Base-by-base conservation (phyloP, 2,888 invertebrate genomes). In the Ephialtes manifestator region DNA sequence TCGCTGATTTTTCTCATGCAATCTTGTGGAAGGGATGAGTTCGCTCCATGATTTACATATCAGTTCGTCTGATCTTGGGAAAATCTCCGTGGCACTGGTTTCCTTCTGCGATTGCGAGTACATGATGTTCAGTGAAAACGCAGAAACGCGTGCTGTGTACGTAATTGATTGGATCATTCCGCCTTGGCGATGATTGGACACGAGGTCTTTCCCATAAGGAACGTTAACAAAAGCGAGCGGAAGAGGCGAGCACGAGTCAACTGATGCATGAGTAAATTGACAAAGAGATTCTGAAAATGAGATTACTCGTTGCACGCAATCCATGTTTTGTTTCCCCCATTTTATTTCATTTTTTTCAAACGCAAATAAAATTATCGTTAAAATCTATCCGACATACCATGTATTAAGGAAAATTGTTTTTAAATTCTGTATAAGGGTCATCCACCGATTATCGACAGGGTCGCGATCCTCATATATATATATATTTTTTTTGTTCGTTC, bases 111-210 rank as follows among this genome's bases (percentile, higher is more conserved):
- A 86, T 87, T 72, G 83, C 87, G 89, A 86, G 84, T 74, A 71
- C 81, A 80, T 82, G 85, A 87, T 89, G 88, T 86, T 87, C 79
- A 86, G 84, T 83, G 89, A 87, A 88, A 90, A 39, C 39, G 65
- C 65, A 43, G 65, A 65, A 90, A 91, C 90, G 90, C 90, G 84
- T 81, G 31, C 46, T 15, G 53, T 51, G 81, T 81, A 20, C 13
- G 43, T 91, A 90, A 91, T 91, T 90, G 88, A 91, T 91, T 86
- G 87, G 88, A 90, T 92, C 90, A 91, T 86, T 86, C 87, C 88
- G 90, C 87, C 88, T 89, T 85, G 89, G 85, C 87, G 83, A 89
- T 85, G 80, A 82, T 78, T 74, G 83, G 51, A 65, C 65, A 35
- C 78, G 85, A 83, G 83, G 76, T 80, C 70, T 79, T 67, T 65